Base-by-base conservation (phyloP, 2,113 vertebrate species). In the Platanista minor region DNA sequence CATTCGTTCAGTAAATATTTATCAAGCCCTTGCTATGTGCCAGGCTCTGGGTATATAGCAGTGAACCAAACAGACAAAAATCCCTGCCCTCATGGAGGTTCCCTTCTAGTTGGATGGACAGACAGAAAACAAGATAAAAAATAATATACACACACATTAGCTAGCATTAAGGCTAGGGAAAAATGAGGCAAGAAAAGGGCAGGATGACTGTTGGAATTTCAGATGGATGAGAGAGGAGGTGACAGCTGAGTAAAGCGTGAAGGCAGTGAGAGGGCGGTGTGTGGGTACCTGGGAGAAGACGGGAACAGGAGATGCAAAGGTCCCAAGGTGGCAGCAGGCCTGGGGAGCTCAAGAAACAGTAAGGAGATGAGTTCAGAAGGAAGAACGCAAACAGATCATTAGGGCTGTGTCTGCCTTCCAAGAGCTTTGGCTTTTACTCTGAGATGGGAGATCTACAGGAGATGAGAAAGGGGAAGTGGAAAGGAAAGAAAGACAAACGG, bases 241-340 rank as follows among this genome's bases (percentile, higher is more conserved):
- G 10, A 41, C 4, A 0, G 49, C 41, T 36, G 52, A 71, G 66
- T 27, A 23, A 72, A 31, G 10, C 6, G 0, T 11, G 15, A 80
- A 62, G 39, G 25, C 20, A 36, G 5, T 33, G 61, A 71, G 36
- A 41, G 3, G 17, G 29, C 14, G 8, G 25, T 0, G 0, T 18
- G n/a, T 29, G 52, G 39, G 21, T 61, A 39, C 6, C 39, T 8
- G 13, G 3, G 43, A 36, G 77, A 57, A 69, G 62, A 71, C 7
- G 9, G 33, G 25, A 54, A 36, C 3, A 27, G 17, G 10, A 61
- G 1, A 6, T 13, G 29, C 61, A 87, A 78, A 95, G 67, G 8
- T 39, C 52, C 33, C 29, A 36, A 31, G 36, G 59, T 33, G 46
- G 52, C 64, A 43, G 27, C 10, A 33, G 49, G 31, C 6, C 61